A percentile compares a stretch with the other conserved stretches of the same genome.
These are phyloP conservation scores for Archips crataeganus DNA, from an alignment of 2,888 invertebrate genomes.

Conservation along the genomic window DNA sequence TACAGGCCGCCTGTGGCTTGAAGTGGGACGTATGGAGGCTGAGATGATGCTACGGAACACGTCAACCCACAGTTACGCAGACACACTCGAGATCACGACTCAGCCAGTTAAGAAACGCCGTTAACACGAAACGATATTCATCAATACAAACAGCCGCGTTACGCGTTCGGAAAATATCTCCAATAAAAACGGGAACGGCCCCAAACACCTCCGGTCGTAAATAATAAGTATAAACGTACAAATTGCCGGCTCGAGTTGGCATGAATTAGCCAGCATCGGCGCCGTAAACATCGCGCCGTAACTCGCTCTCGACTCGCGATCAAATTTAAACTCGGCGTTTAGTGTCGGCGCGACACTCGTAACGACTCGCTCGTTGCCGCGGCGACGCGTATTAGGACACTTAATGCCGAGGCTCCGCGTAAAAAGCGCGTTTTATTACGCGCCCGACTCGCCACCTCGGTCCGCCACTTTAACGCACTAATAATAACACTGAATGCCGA, in stretches of 20 bases:
- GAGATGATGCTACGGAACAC: not conserved
- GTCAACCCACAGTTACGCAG: not conserved
- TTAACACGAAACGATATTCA: conserved; percentile 6
- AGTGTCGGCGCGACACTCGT: conserved; percentile 15
- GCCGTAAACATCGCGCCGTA: conserved; percentile 23
- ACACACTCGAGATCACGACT: not conserved
- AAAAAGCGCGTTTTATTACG: conserved; percentile 28
- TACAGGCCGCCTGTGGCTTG: no score
- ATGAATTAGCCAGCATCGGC: conserved; percentile 29
- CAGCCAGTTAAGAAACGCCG: not conserved
- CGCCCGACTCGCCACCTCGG: conserved; percentile 9
- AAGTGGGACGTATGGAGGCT: no score
- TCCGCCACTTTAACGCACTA: conserved; percentile 27
- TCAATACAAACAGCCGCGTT: conserved; percentile 5
- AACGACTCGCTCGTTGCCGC: not conserved
- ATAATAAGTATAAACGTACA: conserved; percentile 38
- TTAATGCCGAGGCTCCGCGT: conserved; percentile 22
- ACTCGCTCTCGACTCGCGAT: conserved; percentile 31
- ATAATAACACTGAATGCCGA: conserved; percentile 27
- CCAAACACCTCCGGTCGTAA: conserved; percentile 33
- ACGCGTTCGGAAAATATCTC: conserved; percentile 5
- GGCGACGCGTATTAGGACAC: conserved; percentile 25
- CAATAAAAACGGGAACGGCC: conserved; percentile 28
- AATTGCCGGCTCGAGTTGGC: conserved; percentile 28
- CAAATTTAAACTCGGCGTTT: conserved; percentile 32